Evolutionary conservation across 2,797 vertebrate species (phyloP).

Genomic region (Spea hammondii): DNA sequence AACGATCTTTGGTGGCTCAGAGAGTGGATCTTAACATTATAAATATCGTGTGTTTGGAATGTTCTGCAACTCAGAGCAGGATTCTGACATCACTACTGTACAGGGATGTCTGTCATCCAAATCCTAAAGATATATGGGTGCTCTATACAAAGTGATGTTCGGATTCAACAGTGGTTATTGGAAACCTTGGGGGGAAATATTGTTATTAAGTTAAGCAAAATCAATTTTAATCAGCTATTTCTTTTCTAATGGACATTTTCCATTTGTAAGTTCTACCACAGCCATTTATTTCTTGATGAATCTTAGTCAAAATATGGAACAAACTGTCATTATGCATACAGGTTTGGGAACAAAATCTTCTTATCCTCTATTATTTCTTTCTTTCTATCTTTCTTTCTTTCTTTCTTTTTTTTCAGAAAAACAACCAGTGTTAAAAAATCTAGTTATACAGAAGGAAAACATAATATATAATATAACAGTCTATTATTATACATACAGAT

Average conservation of each 20-base stretch:
- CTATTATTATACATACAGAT: too few relatives aligned
- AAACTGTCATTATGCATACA: too few relatives aligned
- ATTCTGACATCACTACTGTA: not conserved
- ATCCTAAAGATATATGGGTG: conserved; percentile 1
- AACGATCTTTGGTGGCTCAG: not conserved
- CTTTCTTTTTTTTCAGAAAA: not conserved
- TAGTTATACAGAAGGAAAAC: too few relatives aligned
- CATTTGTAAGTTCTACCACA: conserved; percentile 47
- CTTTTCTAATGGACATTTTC: conserved; percentile 51
- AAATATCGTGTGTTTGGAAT: not conserved
- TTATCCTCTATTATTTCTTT: not conserved
- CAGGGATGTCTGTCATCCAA: not conserved
- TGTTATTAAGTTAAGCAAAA: conserved; percentile 52
- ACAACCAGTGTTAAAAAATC: too few relatives aligned
- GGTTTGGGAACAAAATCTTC: not conserved
- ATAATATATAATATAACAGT: too few relatives aligned
- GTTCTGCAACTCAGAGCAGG: not conserved
- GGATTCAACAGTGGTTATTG: conserved; percentile 22
- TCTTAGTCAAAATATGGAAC: conserved; percentile 8
- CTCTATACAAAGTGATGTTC: conserved; percentile 10
- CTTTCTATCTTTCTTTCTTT: not conserved
- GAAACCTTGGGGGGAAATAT: conserved; percentile 41
- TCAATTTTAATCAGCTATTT: conserved; percentile 53
- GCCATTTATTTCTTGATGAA: conserved; percentile 35
- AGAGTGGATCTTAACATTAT: not conserved